A percentile compares a stretch with the other conserved stretches of the same genome.
phyloP scores from a whole-genome alignment of 2,888 invertebrate species.

The Limnephilus auricula region DNA sequence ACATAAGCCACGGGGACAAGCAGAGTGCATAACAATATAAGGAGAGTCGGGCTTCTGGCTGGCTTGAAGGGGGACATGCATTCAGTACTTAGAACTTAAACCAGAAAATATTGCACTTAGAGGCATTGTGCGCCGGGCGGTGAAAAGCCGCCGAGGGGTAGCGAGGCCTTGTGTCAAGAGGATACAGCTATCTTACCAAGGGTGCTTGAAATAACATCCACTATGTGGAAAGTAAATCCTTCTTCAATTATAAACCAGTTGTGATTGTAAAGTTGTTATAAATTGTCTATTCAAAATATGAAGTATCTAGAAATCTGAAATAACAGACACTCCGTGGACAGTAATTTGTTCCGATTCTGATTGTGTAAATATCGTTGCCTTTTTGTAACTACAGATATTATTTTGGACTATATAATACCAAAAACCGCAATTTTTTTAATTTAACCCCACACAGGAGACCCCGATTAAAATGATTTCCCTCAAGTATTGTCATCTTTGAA shows the following conservation, averaged over 20 bases:
- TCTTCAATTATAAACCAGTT: not conserved
- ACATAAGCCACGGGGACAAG: conserved; percentile 60
- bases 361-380: no score
- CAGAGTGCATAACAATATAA: conserved; percentile 59
- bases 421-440: no score
- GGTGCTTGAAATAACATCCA: not conserved
- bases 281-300: no score
- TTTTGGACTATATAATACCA: no score
- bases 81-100: conserved; percentile 66
- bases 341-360: no score
- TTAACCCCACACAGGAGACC: no score
- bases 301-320: no score
- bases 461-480: no score
- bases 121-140: conserved; percentile 62
- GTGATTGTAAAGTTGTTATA: no score
- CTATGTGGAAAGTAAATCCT: not conserved
- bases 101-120: conserved; percentile 66
- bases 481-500: no score
- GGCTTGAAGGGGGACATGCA: conserved; percentile 64
- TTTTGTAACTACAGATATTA: no score
- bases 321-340: no score
- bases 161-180: conserved; percentile 22
- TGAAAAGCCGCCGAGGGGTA: conserved; percentile 47
- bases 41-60: conserved; percentile 20
- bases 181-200: not conserved